Percentiles rank a stretch among this genome's conserved stretches.
Evolutionary conservation across 2,113 vertebrate species (phyloP).

Genomic region (Anser brachyrhynchus): DNA sequence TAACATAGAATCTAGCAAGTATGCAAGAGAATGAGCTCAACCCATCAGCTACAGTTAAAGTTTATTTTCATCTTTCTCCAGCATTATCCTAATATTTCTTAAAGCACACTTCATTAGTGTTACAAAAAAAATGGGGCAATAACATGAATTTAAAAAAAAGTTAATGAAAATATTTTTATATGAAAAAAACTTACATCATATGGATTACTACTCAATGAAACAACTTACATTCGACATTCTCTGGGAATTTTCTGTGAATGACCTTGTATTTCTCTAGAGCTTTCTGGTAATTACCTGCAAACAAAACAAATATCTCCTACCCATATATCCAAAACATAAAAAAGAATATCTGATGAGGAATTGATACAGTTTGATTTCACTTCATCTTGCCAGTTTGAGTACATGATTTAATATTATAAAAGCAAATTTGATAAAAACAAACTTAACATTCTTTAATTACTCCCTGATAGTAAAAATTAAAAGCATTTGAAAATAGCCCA

Average conservation of each 20-base stretch:
- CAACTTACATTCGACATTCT: constrained; percentile 93
- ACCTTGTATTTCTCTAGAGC: constrained; percentile 94
- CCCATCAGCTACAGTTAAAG: background rate
- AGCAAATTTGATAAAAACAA: background rate
- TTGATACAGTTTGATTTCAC: background rate
- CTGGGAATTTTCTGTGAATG: constrained; percentile 93
- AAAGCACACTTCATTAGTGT: background rate
- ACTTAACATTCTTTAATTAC: background rate
- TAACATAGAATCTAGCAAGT: background rate
- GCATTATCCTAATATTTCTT: background rate
- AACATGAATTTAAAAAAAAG: background rate
- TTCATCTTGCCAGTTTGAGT: background rate
- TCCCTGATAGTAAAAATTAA: background rate
- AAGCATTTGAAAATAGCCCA: background rate
- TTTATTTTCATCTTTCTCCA: background rate
- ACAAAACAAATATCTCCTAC: constrained; percentile 25
- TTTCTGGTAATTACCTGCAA: constrained; percentile 95
- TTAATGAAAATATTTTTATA: background rate
- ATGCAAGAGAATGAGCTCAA: background rate
- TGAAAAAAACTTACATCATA: background rate
- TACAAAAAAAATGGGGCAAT: background rate
- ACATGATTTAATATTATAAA: background rate
- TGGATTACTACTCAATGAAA: background rate
- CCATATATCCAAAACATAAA: background rate
- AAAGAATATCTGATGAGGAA: background rate